phyloP scores from a whole-genome alignment of 2,797 vertebrate genomes.

The Florisuga fusca region DNA sequence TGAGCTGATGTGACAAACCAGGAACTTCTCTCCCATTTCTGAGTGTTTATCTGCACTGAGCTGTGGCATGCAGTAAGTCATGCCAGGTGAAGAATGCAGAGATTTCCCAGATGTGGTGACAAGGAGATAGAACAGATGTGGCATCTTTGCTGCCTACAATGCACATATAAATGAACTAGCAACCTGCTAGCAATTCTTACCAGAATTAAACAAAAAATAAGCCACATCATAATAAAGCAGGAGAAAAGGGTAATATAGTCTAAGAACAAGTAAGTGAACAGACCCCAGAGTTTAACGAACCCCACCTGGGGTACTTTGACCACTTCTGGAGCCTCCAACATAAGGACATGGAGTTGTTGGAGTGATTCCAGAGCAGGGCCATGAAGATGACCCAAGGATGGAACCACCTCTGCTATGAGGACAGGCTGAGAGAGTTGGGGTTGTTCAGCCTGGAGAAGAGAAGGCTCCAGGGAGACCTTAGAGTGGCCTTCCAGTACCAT shows the following conservation, averaged over 20 bases:
- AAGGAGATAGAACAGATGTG: background rate
- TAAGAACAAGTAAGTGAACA: background rate
- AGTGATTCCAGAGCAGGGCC: too few species aligned
- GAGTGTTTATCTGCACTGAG: background rate
- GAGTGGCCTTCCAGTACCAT: too few species aligned
- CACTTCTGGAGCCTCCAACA: too few species aligned
- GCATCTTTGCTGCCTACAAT: background rate
- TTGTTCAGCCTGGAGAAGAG: too few species aligned
- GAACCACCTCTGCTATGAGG: too few species aligned
- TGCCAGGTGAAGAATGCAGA: conserved; percentile 2
- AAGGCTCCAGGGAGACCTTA: too few species aligned
- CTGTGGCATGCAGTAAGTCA: background rate
- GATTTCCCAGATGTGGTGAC: background rate
- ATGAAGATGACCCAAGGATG: too few species aligned
- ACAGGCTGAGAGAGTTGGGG: too few species aligned
- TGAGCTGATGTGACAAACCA: conserved; percentile 36
- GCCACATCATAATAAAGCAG: background rate
- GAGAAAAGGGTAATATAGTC: background rate
- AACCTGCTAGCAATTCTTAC: background rate
- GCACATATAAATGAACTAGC: background rate
- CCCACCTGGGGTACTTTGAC: too few species aligned
- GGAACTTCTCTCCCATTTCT: background rate
- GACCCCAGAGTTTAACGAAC: background rate
- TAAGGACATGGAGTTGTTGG: too few species aligned
- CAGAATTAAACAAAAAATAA: background rate